These are phyloP conservation scores for Lycodopsis pacificus DNA, from an alignment of 2,797 vertebrate genomes.

Conservation along the genomic window DNA sequence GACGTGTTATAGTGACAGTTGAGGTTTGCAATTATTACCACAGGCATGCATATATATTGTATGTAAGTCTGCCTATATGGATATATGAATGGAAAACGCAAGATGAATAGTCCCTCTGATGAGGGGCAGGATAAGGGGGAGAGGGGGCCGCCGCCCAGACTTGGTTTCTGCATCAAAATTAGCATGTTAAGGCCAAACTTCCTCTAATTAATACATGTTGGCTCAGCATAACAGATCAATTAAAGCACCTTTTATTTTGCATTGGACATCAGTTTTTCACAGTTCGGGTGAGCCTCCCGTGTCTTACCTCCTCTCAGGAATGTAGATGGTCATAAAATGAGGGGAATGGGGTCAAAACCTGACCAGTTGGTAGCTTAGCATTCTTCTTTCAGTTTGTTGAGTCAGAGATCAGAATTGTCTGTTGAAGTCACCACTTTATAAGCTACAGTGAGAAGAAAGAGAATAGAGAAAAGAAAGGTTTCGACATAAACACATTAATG, in stretches of 20 bases:
- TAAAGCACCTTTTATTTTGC: background rate
- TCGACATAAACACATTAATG: conserved; percentile 3
- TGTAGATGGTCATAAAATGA: background rate
- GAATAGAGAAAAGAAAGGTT: background rate
- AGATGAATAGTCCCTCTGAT: no score
- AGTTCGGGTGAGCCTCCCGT: background rate
- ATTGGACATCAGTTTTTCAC: background rate
- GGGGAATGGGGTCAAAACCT: background rate
- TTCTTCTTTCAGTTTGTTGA: background rate
- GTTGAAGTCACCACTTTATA: background rate
- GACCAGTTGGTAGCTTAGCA: background rate
- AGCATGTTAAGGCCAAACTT: background rate
- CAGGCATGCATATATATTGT: no score
- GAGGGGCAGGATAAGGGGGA: no score
- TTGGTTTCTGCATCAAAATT: no score
- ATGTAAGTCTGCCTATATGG: no score
- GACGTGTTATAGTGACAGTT: background rate
- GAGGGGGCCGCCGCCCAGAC: no score
- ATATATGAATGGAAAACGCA: no score
- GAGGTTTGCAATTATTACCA: background rate
- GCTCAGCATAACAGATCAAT: background rate
- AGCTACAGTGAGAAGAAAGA: background rate
- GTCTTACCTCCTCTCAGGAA: background rate
- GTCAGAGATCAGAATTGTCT: background rate
- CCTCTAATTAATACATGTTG: background rate